A percentile compares a stretch with the other conserved stretches of the same genome.
These are phyloP conservation scores for Plectropomus leopardus DNA, from an alignment of 2,113 vertebrate genomes.

Conservation along the genomic window DNA sequence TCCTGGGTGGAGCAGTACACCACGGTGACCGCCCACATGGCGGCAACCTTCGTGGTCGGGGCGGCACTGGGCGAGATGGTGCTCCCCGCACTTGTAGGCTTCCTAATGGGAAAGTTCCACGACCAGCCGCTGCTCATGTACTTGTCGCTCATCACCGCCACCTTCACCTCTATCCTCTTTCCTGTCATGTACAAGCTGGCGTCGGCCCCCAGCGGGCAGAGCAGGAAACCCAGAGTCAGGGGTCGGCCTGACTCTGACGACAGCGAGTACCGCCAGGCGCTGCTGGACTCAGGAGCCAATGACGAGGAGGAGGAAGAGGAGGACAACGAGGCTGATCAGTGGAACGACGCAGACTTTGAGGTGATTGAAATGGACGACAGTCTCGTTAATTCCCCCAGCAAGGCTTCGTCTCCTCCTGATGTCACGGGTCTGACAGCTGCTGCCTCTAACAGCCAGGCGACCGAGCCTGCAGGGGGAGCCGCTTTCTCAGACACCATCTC, in stretches of 20 bases:
- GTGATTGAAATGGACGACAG: conserved; percentile 91
- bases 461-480: neutral
- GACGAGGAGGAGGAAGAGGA: conserved; percentile 82
- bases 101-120: conserved; percentile 84
- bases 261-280: conserved; percentile 86
- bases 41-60: conserved; percentile 89
- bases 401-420: conserved; percentile 16
- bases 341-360: conserved; percentile 92
- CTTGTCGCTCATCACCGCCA: conserved; percentile 80
- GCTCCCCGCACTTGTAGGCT: conserved; percentile 87
- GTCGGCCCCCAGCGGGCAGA: conserved; percentile 45
- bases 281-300: conserved; percentile 81
- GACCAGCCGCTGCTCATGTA: conserved; percentile 89
- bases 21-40: conserved; percentile 84
- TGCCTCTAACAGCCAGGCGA: neutral
- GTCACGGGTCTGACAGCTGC: neutral
- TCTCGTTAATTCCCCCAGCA: conserved; percentile 73
- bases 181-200: conserved; percentile 93
- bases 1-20: conserved; percentile 98
- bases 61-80: conserved; percentile 94
- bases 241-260: conserved; percentile 62
- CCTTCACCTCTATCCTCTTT: conserved; percentile 89
- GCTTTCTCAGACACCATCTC: conserved; percentile 26
- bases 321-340: conserved; percentile 82
- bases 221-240: conserved; percentile 40